These are phyloP conservation scores for Nestor notabilis DNA, from an alignment of 2,113 vertebrate species.

Conservation along the genomic window DNA sequence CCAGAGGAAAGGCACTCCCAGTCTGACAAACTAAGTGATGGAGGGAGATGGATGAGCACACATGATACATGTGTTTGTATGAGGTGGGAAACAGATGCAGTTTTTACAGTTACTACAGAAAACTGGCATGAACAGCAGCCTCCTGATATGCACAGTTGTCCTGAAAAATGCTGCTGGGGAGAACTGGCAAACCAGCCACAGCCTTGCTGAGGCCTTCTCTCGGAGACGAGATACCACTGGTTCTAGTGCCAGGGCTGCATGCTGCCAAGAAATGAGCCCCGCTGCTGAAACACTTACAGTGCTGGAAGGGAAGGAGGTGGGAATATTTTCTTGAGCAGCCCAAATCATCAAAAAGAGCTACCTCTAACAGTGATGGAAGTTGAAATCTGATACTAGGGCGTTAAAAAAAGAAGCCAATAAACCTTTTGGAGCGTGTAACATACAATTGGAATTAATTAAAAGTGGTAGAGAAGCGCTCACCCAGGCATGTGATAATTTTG, in stretches of 20 bases:
- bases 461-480: neutral
- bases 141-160: neutral
- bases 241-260: neutral
- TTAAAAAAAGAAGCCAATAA: neutral
- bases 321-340: neutral
- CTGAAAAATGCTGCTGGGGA: neutral
- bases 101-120: neutral
- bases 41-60: neutral
- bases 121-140: neutral
- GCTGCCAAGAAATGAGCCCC: neutral
- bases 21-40: neutral
- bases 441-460: slow-evolving; percentile 12
- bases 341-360: neutral
- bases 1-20: neutral
- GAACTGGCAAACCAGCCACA: neutral
- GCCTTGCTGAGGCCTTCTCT: neutral
- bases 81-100: neutral
- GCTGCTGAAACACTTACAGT: neutral
- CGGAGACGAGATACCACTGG: neutral
- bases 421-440: neutral
- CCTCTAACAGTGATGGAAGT: neutral
- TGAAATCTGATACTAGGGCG: neutral
- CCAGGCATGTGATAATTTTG: neutral
- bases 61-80: neutral
- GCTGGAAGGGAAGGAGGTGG: neutral